Conservation (phyloP, 92 coral and sea anemone species). For the Diadumene lineata region DNA sequence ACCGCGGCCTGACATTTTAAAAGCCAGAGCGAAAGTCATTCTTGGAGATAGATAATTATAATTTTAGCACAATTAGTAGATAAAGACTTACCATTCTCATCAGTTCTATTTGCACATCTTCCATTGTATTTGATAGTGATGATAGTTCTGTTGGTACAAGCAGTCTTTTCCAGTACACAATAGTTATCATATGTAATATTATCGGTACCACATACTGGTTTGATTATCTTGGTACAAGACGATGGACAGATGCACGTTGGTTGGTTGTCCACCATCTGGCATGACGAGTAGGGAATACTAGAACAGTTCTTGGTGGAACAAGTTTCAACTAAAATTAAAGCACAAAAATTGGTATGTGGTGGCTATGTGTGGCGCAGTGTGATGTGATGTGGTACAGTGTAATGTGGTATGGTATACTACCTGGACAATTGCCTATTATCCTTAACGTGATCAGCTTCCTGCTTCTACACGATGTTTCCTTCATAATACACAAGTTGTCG, state of each 20-base stretch:
- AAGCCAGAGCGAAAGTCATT: no score
- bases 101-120: no score
- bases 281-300: conserved; percentile 11
- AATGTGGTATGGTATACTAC: not conserved
- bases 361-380: not conserved
- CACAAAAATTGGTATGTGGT: not conserved
- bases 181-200: conserved; percentile 8
- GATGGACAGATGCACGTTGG: conserved; percentile 38
- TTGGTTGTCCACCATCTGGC: conserved; percentile 31
- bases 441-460: not conserved
- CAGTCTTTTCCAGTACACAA: conserved; percentile 2
- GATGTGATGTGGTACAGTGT: not conserved
- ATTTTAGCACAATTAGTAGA: not conserved
- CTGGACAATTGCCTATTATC: not conserved
- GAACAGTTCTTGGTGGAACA: conserved; percentile 1
- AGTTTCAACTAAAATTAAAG: no score
- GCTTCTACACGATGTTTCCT: conserved; percentile 3
- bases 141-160: conserved; percentile 12
- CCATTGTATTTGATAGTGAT: conserved; percentile 5
- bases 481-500: conserved; percentile 15
- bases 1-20: no score
- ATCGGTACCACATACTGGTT: conserved; percentile 31
- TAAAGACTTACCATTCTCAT: not conserved
- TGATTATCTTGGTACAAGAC: conserved; percentile 17
- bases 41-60: no score